A percentile compares a stretch with the other conserved stretches of the same genome.
Conservation (phyloP, 2,797 vertebrate species). For the Streptopelia turtur region DNA sequence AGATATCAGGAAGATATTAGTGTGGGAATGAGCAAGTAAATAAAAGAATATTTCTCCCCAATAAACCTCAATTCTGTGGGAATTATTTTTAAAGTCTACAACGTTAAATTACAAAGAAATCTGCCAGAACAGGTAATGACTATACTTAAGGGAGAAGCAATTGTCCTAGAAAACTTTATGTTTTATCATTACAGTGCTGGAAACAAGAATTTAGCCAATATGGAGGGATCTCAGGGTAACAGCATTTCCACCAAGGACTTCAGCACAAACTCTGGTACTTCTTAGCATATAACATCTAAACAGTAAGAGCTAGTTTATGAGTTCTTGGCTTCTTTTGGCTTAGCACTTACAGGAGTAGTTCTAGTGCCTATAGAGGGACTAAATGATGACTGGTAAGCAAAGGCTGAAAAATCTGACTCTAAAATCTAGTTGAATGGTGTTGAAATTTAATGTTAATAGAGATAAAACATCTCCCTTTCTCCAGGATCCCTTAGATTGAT, state of each 20-base stretch:
- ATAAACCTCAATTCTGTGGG: conserved; percentile 39
- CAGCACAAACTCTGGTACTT: background rate
- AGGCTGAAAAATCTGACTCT: background rate
- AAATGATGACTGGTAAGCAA: background rate
- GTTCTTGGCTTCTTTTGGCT: background rate
- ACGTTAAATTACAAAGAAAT: conserved; percentile 33
- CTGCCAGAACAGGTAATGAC: conserved; percentile 52
- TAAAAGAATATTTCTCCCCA: conserved; percentile 58
- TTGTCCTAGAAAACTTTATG: conserved; percentile 47
- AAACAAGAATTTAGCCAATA: background rate
- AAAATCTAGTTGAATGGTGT: background rate
- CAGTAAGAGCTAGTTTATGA: background rate
- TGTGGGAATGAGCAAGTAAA: conserved; percentile 66
- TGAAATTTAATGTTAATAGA: background rate
- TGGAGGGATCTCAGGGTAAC: background rate
- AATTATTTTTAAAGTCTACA: conserved; percentile 52
- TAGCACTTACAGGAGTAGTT: background rate
- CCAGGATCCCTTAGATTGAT: background rate
- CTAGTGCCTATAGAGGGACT: background rate
- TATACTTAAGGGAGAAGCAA: conserved; percentile 38
- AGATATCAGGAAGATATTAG: conserved; percentile 34
- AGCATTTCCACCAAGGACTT: background rate
- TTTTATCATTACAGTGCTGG: background rate
- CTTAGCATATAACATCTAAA: background rate
- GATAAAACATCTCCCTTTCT: background rate